Percentiles rank a stretch among this genome's conserved stretches.
phyloP scores from a whole-genome alignment of 2,113 vertebrate genomes.

The Maccullochella peelii region DNA sequence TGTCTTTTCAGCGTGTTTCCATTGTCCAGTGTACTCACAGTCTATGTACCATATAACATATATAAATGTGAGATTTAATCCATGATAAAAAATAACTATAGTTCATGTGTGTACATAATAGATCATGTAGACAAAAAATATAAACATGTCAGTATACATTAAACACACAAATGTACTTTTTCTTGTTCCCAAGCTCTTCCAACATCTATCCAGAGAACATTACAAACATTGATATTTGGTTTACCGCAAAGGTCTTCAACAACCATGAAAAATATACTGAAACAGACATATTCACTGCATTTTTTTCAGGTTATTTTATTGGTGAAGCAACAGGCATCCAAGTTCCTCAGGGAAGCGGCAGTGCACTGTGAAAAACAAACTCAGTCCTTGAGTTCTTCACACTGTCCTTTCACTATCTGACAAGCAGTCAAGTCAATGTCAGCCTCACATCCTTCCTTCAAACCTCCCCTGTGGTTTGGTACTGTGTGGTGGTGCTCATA shows the following conservation, averaged over 20 bases:
- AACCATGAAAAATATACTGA: slow-evolving; percentile 36
- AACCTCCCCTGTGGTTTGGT: slow-evolving; percentile 53
- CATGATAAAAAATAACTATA: slow-evolving; percentile 35
- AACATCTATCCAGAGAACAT: slow-evolving; percentile 41
- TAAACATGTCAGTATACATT: slow-evolving; percentile 51
- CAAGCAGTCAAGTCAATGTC: slow-evolving; percentile 58
- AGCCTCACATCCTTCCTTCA: slow-evolving; percentile 43
- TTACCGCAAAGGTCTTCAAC: slow-evolving; percentile 40
- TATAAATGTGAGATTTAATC: slow-evolving; percentile 63
- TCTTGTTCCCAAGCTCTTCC: slow-evolving; percentile 34
- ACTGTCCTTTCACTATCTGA: slow-evolving; percentile 62
- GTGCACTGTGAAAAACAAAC: slow-evolving; percentile 62
- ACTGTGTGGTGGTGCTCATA: slow-evolving; percentile 46
- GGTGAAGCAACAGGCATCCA: slow-evolving; percentile 44
- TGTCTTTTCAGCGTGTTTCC: slow-evolving; percentile 54
- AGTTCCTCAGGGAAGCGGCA: slow-evolving; percentile 47
- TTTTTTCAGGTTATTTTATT: slow-evolving; percentile 44
- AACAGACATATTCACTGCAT: slow-evolving; percentile 46
- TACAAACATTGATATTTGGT: slow-evolving; percentile 43
- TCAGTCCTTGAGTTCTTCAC: slow-evolving; percentile 57
- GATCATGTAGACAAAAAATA: slow-evolving; percentile 52
- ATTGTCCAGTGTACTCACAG: slow-evolving; percentile 81
- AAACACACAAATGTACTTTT: slow-evolving; percentile 36
- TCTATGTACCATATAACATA: slow-evolving; percentile 71
- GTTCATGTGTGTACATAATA: slow-evolving; percentile 58